Conservation (phyloP, 2,113 vertebrate species). For the Amphiprion percula region DNA sequence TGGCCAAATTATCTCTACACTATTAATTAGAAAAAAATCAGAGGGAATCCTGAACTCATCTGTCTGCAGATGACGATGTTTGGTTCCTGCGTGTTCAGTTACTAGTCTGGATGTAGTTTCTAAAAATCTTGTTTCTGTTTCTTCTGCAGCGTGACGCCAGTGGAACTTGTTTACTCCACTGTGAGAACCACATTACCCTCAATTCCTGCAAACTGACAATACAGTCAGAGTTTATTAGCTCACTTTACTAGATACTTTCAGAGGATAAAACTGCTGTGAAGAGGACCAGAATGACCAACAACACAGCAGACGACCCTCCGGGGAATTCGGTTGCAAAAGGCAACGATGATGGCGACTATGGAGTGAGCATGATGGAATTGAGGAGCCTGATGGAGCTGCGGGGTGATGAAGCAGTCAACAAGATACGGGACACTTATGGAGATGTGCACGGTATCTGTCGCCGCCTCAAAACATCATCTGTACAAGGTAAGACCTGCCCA, state of each 20-base stretch:
- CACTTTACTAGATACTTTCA: constrained; percentile 2
- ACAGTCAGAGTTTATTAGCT: not conserved
- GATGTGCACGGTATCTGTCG: constrained; percentile 91
- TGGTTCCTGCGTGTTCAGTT: not conserved
- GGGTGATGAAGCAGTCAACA: constrained; percentile 86
- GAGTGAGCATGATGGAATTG: constrained; percentile 89
- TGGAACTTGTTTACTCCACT: constrained; percentile 78
- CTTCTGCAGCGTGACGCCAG: constrained; percentile 72
- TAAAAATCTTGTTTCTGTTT: constrained; percentile 40
- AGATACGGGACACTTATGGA: constrained; percentile 86
- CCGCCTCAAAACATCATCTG: constrained; percentile 91
- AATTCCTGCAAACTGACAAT: constrained; percentile 42
- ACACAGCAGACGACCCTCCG: constrained; percentile 89
- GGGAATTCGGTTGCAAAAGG: constrained; percentile 90
- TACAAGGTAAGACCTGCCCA: constrained; percentile 88
- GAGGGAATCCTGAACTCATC: not conserved
- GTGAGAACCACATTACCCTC: constrained; percentile 68
- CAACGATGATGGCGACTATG: constrained; percentile 92
- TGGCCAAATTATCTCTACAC: constrained; percentile 47
- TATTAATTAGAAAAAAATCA: constrained; percentile 47
- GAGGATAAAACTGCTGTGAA: constrained; percentile 31
- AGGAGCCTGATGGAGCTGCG: constrained; percentile 93
- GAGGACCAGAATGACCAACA: constrained; percentile 87
- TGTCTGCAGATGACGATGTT: constrained; percentile 3
- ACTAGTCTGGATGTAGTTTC: constrained; percentile 10